Percentiles rank a stretch among this genome's conserved stretches.
phyloP scores from a whole-genome alignment of 2,888 invertebrate species.

The Buathra laborator region DNA sequence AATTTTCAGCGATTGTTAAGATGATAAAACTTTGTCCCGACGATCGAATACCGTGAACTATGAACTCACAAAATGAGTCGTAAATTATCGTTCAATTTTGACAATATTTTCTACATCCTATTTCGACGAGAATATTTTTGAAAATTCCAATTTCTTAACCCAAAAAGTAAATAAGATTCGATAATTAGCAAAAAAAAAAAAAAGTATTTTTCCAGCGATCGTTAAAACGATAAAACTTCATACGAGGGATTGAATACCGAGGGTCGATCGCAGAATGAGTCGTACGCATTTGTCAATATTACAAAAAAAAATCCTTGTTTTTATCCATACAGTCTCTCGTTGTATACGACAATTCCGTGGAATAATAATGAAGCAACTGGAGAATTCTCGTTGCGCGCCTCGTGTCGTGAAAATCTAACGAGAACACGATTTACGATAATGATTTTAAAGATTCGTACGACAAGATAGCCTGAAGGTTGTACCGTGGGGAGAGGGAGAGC shows the following conservation, averaged over 20 bases:
- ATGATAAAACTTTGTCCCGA: not conserved
- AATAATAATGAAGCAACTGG: conserved; percentile 7
- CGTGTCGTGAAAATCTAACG: conserved; percentile 36
- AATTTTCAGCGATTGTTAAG: not conserved
- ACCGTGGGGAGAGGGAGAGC: not conserved
- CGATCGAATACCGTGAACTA: not conserved
- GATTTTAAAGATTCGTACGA: conserved; percentile 54
- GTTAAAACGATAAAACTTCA: no score
- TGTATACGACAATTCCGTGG: conserved; percentile 7
- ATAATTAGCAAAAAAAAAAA: no score
- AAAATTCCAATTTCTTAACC: no score
- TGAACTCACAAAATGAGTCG: not conserved
- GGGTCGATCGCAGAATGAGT: not conserved
- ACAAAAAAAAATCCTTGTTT: not conserved
- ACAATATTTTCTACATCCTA: not conserved
- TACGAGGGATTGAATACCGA: no score
- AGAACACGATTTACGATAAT: conserved; percentile 62
- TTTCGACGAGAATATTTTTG: not conserved
- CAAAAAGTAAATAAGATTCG: no score
- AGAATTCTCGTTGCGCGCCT: conserved; percentile 22
- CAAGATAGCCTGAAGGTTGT: conserved; percentile 53
- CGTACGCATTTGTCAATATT: not conserved
- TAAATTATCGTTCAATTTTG: no score
- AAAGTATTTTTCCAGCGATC: no score
- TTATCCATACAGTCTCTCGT: not conserved